Conservation (phyloP, 2,113 vertebrate species). For the Scomber colias region DNA sequence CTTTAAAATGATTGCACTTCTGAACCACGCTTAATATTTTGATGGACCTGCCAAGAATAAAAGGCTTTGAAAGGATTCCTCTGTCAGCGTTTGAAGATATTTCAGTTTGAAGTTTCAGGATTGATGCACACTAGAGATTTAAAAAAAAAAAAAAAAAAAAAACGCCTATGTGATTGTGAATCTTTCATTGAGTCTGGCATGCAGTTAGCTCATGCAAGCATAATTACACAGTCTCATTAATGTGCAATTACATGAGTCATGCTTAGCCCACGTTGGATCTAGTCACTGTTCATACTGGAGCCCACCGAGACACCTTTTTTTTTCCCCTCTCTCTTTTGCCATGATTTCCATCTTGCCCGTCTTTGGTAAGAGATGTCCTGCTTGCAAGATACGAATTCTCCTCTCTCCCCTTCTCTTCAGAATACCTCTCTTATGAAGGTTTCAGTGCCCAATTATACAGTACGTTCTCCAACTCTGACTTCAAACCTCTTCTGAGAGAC, state of each 20-base stretch:
- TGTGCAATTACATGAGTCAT: constrained; percentile 77
- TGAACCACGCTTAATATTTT: neutral
- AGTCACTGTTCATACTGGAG: constrained; percentile 21
- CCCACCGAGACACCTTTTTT: constrained; percentile 3
- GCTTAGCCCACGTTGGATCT: constrained; percentile 44
- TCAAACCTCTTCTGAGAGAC: too few relatives aligned
- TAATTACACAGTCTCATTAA: constrained; percentile 69
- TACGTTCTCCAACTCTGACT: too few relatives aligned
- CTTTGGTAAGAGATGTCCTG: neutral
- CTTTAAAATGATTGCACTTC: neutral
- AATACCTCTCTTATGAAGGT: too few relatives aligned
- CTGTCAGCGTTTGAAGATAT: constrained; percentile 9
- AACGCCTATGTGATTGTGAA: constrained; percentile 32
- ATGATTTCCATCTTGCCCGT: constrained; percentile 2
- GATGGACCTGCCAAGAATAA: neutral
- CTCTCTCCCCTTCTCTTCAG: neutral
- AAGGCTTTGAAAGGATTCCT: neutral
- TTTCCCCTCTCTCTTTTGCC: neutral
- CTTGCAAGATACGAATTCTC: neutral
- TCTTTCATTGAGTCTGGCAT: constrained; percentile 27
- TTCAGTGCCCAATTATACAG: too few relatives aligned
- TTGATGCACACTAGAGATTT: constrained; percentile 36
- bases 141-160: neutral
- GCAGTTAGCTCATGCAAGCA: constrained; percentile 35
- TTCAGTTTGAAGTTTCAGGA: constrained; percentile 2